Evolutionary conservation across 1,140 invertebrate genomes (phyloP).

Genomic region (Lamellibrachia luymesi): DNA sequence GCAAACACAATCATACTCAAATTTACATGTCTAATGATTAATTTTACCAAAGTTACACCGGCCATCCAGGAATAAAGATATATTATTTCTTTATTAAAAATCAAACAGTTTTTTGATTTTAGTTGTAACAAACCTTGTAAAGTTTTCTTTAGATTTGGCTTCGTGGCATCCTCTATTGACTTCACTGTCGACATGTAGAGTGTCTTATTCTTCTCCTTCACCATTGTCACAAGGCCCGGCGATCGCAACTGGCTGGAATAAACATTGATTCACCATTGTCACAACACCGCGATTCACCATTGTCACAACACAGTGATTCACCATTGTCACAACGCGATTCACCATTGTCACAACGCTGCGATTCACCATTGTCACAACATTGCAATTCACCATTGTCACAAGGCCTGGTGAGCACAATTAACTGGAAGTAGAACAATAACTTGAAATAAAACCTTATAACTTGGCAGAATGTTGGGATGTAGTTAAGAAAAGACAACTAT

Average conservation of each 20-base stretch:
- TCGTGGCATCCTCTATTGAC: slow-evolving; percentile 85
- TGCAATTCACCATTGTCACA: slow-evolving; percentile 68
- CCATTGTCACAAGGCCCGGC: slow-evolving; percentile 76
- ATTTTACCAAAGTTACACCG: not conserved
- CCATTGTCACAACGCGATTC: no score
- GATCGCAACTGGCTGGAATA: slow-evolving; percentile 62
- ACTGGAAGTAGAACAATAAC: not conserved
- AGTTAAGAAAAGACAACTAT: not conserved
- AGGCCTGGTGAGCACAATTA: slow-evolving; percentile 72
- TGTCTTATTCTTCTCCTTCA: slow-evolving; percentile 84
- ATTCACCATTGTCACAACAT: not conserved
- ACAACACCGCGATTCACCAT: slow-evolving; percentile 12
- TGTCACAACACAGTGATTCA: no score
- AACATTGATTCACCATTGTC: no score
- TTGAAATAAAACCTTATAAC: not conserved
- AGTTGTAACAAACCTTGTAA: slow-evolving; percentile 59
- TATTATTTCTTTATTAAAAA: not conserved
- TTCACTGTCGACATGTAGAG: slow-evolving; percentile 87
- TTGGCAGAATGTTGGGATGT: not conserved
- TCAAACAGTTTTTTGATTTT: not conserved
- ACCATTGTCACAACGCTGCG: not conserved
- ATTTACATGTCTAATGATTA: not conserved
- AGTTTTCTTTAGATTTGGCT: slow-evolving; percentile 81
- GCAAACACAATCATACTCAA: not conserved
- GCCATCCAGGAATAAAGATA: no score